phyloP scores from a whole-genome alignment of 2,888 invertebrate species.

The Hypomecis punctinalis region DNA sequence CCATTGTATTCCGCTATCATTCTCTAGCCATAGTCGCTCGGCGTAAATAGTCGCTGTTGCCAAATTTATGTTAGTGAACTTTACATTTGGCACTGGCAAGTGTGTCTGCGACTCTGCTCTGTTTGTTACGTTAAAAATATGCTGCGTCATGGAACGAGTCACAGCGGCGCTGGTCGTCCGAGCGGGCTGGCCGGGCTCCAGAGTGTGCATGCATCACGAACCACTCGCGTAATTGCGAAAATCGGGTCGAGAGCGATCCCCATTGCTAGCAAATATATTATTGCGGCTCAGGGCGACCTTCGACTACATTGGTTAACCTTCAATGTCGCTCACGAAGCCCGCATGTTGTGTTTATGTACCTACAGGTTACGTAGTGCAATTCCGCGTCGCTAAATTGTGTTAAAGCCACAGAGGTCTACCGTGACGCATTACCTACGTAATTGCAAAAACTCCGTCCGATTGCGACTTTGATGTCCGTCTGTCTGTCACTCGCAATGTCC shows the following conservation, averaged over 20 bases:
- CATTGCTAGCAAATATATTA: constrained; percentile 15
- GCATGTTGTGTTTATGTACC: constrained; percentile 45
- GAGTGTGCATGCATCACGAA: constrained; percentile 53
- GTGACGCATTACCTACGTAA: constrained; percentile 63
- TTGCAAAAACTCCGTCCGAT: constrained; percentile 10
- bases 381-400: constrained; percentile 48
- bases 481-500: background rate
- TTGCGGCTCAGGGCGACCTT: constrained; percentile 42
- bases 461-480: background rate
- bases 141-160: constrained; percentile 81
- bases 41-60: constrained; percentile 77
- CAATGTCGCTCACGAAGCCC: constrained; percentile 47
- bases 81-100: constrained; percentile 81
- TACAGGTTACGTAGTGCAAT: constrained; percentile 44
- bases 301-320: constrained; percentile 53
- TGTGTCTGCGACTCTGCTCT: constrained; percentile 77
- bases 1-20: constrained; percentile 53
- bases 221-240: constrained; percentile 48
- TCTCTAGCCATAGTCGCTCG: constrained; percentile 65
- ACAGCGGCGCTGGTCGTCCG: constrained; percentile 65
- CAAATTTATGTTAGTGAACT: constrained; percentile 84
- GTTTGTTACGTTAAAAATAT: constrained; percentile 83
- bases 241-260: constrained; percentile 35
- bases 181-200: constrained; percentile 75
- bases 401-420: constrained; percentile 41